A percentile compares a stretch with the other conserved stretches of the same genome.
Conservation (phyloP, 1,140 invertebrate species). For the Camponotus vicinus region DNA sequence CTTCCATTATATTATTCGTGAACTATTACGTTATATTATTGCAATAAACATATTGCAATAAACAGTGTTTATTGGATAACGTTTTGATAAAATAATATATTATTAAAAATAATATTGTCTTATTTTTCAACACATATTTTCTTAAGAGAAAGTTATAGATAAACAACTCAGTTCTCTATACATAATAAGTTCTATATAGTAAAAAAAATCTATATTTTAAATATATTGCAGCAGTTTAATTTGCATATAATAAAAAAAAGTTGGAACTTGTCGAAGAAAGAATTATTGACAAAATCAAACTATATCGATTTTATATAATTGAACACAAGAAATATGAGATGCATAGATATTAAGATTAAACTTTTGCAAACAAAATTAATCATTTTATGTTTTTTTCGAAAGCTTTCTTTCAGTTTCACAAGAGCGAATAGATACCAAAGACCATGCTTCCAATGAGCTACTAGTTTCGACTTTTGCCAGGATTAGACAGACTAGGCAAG, state of each 20-base stretch:
- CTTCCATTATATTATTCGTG: too few species aligned
- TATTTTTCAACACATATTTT: neutral
- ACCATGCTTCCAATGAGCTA: constrained; percentile 35
- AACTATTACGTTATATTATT: too few species aligned
- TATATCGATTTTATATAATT: neutral
- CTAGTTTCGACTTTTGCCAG: neutral
- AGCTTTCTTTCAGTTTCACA: neutral
- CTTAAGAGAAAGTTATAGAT: neutral
- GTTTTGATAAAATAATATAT: neutral
- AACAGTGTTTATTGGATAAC: neutral
- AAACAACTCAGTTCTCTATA: neutral
- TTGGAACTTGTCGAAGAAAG: neutral
- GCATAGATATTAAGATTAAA: neutral
- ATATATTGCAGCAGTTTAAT: neutral
- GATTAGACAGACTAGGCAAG: constrained; percentile 6
- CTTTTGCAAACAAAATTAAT: neutral
- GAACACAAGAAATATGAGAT: neutral
- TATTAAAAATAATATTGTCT: neutral
- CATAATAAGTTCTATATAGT: neutral
- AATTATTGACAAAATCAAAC: neutral
- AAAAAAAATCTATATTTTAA: neutral
- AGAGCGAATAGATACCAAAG: neutral
- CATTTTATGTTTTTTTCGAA: neutral
- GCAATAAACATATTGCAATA: too few species aligned
- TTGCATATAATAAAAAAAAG: neutral